phyloP scores from a whole-genome alignment of 2,888 invertebrate genomes.

The Leptothorax acervorum region DNA sequence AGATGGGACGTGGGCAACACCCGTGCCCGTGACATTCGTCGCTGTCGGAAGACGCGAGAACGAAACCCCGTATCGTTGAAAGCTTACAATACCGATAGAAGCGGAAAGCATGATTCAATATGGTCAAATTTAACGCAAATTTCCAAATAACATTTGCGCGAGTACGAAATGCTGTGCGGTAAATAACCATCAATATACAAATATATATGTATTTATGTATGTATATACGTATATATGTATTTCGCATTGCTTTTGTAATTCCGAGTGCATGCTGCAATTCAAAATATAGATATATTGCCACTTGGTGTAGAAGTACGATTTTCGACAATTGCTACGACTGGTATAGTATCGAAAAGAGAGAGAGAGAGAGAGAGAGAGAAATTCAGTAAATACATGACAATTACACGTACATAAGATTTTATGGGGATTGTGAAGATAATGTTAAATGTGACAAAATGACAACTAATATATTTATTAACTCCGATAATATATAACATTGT shows the following conservation, averaged over 20 bases:
- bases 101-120: slow-evolving; percentile 61
- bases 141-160: slow-evolving; percentile 66
- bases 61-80: background rate
- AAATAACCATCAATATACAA: slow-evolving; percentile 29
- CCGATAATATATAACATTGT: background rate
- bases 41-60: slow-evolving; percentile 35
- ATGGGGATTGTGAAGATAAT: background rate
- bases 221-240: background rate
- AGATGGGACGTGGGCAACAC: background rate
- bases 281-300: slow-evolving; percentile 11
- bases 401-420: background rate
- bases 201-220: background rate
- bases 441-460: background rate
- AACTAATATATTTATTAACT: slow-evolving; percentile 1
- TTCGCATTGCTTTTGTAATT: slow-evolving; percentile 26
- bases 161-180: slow-evolving; percentile 32
- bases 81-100: slow-evolving; percentile 43
- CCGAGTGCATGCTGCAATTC: slow-evolving; percentile 4
- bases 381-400: background rate
- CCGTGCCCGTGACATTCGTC: slow-evolving; percentile 32
- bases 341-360: background rate
- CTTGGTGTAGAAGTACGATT: background rate
- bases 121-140: slow-evolving; percentile 61
- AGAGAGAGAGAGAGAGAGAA: background rate
- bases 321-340: background rate